A percentile compares a stretch with the other conserved stretches of the same genome.
phyloP scores from a whole-genome alignment of 1,140 invertebrate genomes.

The Trypoxylus dichotomus region DNA sequence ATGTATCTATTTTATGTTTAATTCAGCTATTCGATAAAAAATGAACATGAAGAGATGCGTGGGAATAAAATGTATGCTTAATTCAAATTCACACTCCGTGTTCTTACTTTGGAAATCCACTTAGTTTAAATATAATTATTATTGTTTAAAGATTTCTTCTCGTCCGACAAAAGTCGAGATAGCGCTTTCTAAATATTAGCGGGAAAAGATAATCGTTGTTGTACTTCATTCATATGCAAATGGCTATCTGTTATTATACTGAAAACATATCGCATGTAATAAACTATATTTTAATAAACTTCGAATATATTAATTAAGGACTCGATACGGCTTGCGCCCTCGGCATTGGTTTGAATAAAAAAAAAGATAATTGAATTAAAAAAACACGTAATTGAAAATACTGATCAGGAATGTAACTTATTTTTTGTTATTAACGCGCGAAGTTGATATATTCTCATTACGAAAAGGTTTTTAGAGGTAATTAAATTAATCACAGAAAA shows the following conservation, averaged over 20 bases:
- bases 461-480: background rate
- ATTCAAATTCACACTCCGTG: background rate
- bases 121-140: background rate
- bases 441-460: background rate
- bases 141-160: background rate
- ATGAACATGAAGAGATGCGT: no score
- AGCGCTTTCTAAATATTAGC: background rate
- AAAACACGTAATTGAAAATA: background rate
- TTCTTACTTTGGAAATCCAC: background rate
- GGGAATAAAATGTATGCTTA: background rate
- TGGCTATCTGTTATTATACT: background rate
- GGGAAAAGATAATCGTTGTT: background rate
- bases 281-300: no score
- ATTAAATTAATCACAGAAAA: background rate
- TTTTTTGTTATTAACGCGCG: background rate
- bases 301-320: no score
- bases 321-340: background rate
- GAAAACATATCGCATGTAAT: no score
- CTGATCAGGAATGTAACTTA: background rate
- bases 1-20: no score
- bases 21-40: no score
- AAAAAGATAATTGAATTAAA: background rate
- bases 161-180: background rate
- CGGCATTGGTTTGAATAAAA: background rate
- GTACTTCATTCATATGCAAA: background rate